These are phyloP conservation scores for Coronaproctus castanopsis DNA, from an alignment of 2,888 invertebrate species.

Conservation along the genomic window DNA sequence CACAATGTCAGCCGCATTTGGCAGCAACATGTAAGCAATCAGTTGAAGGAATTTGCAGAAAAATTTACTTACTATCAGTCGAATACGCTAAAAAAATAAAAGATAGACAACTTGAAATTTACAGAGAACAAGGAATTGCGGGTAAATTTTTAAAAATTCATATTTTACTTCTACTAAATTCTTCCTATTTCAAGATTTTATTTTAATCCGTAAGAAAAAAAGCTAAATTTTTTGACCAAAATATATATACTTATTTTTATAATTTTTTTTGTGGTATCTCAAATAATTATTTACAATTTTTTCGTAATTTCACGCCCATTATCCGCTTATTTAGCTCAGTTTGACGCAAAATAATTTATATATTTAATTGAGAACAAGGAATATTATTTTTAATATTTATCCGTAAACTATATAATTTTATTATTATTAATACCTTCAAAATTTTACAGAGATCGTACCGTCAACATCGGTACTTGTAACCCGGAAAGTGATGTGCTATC, in stretches of 20 bases:
- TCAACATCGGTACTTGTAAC: constrained; percentile 46
- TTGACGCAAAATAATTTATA: background rate
- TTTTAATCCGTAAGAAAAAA: too few species aligned
- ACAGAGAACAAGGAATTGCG: constrained; percentile 68
- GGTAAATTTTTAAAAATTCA: constrained; percentile 27
- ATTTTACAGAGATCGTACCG: constrained; percentile 33
- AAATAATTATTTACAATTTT: background rate
- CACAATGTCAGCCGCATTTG: constrained; percentile 88
- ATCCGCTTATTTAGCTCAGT: too few species aligned
- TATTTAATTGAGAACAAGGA: background rate
- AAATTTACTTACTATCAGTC: constrained; percentile 76
- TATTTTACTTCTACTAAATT: too few species aligned
- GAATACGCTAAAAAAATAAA: constrained; percentile 80
- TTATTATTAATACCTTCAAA: too few species aligned
- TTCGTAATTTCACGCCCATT: too few species aligned
- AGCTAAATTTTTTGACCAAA: background rate
- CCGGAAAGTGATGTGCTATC: constrained; percentile 87
- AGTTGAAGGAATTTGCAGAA: constrained; percentile 84
- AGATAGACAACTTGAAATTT: constrained; percentile 61
- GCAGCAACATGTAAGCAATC: constrained; percentile 84
- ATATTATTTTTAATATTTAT: too few species aligned
- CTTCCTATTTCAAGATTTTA: too few species aligned
- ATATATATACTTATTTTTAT: background rate
- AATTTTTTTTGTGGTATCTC: background rate
- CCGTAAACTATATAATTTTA: too few species aligned